phyloP scores from a whole-genome alignment of 1,140 invertebrate species.

The Papilio aristodemus region DNA sequence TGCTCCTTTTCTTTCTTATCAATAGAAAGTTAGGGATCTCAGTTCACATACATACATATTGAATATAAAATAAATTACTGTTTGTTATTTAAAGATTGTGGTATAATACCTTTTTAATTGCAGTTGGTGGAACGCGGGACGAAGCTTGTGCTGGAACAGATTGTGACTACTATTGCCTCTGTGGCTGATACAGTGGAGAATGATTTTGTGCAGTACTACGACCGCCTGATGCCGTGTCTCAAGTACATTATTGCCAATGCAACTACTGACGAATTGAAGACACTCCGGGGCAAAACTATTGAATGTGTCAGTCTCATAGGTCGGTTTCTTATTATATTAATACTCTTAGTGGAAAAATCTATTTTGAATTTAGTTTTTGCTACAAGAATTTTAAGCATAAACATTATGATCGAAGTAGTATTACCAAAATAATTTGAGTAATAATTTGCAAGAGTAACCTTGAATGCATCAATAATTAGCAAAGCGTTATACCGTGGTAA shows the following conservation, averaged over 20 bases:
- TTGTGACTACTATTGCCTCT: slow-evolving; percentile 98
- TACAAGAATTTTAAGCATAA: no score
- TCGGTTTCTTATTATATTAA: slow-evolving; percentile 43
- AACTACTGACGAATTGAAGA: slow-evolving; percentile 90
- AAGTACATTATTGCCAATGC: slow-evolving; percentile 99
- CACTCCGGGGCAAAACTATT: slow-evolving; percentile 97
- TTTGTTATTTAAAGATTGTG: slow-evolving; percentile 3
- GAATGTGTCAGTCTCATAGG: slow-evolving; percentile 99
- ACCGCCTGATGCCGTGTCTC: slow-evolving; percentile 95
- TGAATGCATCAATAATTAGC: no score
- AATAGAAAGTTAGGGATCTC: slow-evolving; percentile 67
- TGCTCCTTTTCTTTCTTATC: slow-evolving; percentile 62
- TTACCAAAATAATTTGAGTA: no score
- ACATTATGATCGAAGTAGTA: no score
- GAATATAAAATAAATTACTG: slow-evolving; percentile 22
- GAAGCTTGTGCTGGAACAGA: slow-evolving; percentile 98
- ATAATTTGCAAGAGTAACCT: no score
- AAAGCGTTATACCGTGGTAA: no score
- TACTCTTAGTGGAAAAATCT: not conserved
- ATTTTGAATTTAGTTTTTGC: not conserved
- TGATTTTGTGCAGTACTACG: slow-evolving; percentile 93
- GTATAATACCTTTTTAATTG: slow-evolving; percentile 33
- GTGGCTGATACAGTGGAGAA: slow-evolving; percentile 99
- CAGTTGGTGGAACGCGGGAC: slow-evolving; percentile 94
- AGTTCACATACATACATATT: slow-evolving; percentile 58